These are phyloP conservation scores for Colossoma macropomum DNA, from an alignment of 2,113 vertebrate species.

Conservation along the genomic window DNA sequence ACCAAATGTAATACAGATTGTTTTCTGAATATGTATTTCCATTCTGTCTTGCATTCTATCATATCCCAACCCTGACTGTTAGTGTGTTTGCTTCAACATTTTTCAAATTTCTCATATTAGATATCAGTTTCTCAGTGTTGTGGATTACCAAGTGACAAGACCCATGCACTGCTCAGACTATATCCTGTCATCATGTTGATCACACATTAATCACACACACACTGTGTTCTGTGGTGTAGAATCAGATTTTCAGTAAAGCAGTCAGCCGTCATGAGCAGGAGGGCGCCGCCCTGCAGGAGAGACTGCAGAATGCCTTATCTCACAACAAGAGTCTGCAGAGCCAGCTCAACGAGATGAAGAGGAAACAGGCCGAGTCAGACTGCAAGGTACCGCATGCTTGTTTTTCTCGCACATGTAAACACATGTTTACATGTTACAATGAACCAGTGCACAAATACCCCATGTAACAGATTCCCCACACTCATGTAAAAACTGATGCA, in stretches of 20 bases:
- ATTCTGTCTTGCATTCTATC: too few relatives aligned
- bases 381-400: slow-evolving; percentile 63
- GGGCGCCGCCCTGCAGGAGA: slow-evolving; percentile 84
- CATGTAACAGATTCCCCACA: too few relatives aligned
- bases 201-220: background rate
- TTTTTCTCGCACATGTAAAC: background rate
- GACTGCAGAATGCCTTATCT: slow-evolving; percentile 82
- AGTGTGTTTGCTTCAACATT: background rate
- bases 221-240: slow-evolving; percentile 67
- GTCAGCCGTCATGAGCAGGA: slow-evolving; percentile 86
- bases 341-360: slow-evolving; percentile 89
- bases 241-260: slow-evolving; percentile 86
- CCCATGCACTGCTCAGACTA: background rate
- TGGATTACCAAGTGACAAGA: background rate
- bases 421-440: too few relatives aligned
- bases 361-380: slow-evolving; percentile 84
- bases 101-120: background rate
- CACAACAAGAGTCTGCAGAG: slow-evolving; percentile 90
- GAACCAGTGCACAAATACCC: too few relatives aligned
- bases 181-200: background rate
- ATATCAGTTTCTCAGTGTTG: background rate
- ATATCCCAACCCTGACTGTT: background rate
- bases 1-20: too few relatives aligned
- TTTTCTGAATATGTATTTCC: too few relatives aligned
- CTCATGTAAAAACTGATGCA: too few relatives aligned